A percentile compares a stretch with the other conserved stretches of the same genome.
Conservation (phyloP, 2,113 vertebrate species). For the Chionomys nivalis region DNA sequence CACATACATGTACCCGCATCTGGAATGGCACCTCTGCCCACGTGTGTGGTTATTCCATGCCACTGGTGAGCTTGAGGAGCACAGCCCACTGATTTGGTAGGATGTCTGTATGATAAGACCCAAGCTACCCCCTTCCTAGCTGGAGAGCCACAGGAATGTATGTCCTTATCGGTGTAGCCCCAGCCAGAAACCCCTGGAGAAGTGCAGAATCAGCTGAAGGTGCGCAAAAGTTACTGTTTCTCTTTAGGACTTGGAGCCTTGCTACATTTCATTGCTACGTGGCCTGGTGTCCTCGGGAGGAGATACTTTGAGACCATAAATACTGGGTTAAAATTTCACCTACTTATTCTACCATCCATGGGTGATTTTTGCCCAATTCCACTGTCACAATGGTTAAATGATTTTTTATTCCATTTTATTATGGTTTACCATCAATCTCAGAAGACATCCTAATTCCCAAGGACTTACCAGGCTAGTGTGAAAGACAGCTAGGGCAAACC, state of each 20-base stretch:
- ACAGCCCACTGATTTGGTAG: neutral
- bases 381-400: neutral
- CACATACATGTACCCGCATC: neutral
- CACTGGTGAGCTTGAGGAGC: neutral
- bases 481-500: neutral
- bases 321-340: neutral
- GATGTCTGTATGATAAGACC: neutral
- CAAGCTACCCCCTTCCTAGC: neutral
- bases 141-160: no score
- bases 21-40: neutral
- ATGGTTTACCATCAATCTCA: neutral
- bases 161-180: neutral
- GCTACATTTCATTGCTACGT: neutral
- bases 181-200: neutral
- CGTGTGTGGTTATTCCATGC: fast-evolving
- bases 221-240: neutral
- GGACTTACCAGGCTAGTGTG: neutral
- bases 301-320: neutral
- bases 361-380: neutral
- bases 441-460: neutral
- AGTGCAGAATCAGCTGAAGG: neutral
- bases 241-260: neutral
- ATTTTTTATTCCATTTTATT: neutral
- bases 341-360: neutral
- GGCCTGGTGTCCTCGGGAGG: neutral